A percentile compares a stretch with the other conserved stretches of the same genome.
These are phyloP conservation scores for Rana temporaria DNA, from an alignment of 2,113 vertebrate species.

Conservation along the genomic window DNA sequence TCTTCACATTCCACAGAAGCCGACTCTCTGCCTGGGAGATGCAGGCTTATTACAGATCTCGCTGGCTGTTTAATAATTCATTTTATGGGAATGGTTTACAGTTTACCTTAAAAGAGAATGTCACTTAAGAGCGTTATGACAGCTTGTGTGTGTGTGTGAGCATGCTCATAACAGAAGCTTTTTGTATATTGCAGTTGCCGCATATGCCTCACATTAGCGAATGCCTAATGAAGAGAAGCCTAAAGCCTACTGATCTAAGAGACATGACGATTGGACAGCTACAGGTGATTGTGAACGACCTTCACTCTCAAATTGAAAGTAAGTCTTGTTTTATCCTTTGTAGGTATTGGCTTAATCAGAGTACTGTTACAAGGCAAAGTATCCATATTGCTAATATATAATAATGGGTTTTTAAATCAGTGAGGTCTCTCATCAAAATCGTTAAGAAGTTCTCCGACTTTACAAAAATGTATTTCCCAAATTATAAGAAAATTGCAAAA, in stretches of 20 bases:
- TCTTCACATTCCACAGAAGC: too few relatives aligned
- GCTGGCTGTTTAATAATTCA: neutral
- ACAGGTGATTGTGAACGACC: conserved; percentile 97
- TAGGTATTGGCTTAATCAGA: too few relatives aligned
- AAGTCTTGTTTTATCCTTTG: conserved; percentile 63
- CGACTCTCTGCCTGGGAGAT: too few relatives aligned
- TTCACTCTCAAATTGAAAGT: conserved; percentile 99
- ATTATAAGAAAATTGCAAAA: too few relatives aligned
- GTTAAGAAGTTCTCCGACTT: too few relatives aligned
- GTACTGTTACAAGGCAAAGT: too few relatives aligned
- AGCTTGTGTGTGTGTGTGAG: neutral
- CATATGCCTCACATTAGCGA: conserved; percentile 98
- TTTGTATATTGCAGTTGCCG: conserved; percentile 79
- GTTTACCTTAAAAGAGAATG: neutral
- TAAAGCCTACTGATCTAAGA: conserved; percentile 92
- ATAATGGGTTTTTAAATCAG: too few relatives aligned
- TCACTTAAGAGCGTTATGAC: neutral
- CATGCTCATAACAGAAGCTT: too few relatives aligned
- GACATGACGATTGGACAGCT: conserved; percentile 98
- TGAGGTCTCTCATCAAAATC: too few relatives aligned
- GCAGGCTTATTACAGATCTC: neutral
- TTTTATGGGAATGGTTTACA: neutral
- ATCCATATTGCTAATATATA: too few relatives aligned
- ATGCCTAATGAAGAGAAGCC: conserved; percentile 96
- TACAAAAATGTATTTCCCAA: too few relatives aligned